Conservation (phyloP, 2,113 vertebrate genomes). For the cat (Felis catus) region DNA sequence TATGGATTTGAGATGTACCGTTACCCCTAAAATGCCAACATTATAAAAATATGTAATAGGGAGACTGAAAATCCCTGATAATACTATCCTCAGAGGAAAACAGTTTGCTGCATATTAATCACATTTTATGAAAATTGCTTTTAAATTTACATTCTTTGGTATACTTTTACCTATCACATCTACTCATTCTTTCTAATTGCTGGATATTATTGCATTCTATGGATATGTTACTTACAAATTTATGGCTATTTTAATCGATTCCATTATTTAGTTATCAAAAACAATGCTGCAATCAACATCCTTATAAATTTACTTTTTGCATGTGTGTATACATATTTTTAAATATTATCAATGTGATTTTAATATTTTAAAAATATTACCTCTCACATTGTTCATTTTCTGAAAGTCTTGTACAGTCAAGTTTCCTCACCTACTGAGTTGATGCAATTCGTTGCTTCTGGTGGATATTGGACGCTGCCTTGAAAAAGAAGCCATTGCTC, state of each 20-base stretch:
- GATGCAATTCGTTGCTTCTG: neutral
- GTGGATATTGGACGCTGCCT: neutral
- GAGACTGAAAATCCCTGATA: neutral
- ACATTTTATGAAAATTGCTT: neutral
- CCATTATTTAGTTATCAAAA: neutral
- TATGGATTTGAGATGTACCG: neutral
- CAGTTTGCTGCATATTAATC: neutral
- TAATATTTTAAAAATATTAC: neutral
- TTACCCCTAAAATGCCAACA: neutral
- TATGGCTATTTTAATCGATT: neutral
- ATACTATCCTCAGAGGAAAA: neutral
- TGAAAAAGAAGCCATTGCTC: neutral
- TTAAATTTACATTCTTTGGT: neutral
- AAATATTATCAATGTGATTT: neutral
- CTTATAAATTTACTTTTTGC: neutral
- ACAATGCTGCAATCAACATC: neutral
- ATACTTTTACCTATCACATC: neutral
- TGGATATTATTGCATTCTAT: neutral
- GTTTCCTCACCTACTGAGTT: neutral
- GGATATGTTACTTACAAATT: neutral
- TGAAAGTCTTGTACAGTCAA: neutral
- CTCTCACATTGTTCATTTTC: neutral
- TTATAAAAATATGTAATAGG: neutral
- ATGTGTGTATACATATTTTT: neutral
- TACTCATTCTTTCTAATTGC: neutral